Percentiles rank a stretch among this genome's conserved stretches.
phyloP scores from a whole-genome alignment of 1,140 invertebrate species.

The Drosophila nigromelanica region DNA sequence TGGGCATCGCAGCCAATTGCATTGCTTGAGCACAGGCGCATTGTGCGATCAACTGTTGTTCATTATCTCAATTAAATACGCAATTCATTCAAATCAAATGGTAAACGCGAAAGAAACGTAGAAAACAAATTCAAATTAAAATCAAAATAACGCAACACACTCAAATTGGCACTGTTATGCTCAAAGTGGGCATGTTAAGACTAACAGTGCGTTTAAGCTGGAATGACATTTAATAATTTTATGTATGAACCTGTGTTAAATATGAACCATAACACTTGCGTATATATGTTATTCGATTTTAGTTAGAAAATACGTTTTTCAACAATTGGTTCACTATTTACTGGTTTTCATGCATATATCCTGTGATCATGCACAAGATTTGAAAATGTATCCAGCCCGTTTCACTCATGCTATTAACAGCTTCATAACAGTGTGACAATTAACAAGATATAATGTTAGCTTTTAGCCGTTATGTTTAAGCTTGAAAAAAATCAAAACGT shows the following conservation, averaged over 20 bases:
- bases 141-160: constrained; percentile 21
- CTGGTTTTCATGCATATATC: not conserved
- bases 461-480: not conserved
- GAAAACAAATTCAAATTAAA: constrained; percentile 23
- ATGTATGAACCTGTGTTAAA: not conserved
- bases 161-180: constrained; percentile 18
- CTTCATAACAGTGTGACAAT: not conserved
- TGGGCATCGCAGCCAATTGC: constrained; percentile 28
- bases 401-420: not conserved
- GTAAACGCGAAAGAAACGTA: constrained; percentile 3
- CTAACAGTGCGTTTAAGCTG: not conserved
- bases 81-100: not conserved
- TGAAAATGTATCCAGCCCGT: not conserved
- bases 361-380: too few species aligned
- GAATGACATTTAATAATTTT: constrained; percentile 6
- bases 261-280: too few species aligned
- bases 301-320: too few species aligned
- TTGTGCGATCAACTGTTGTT: not conserved
- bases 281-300: too few species aligned
- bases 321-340: too few species aligned
- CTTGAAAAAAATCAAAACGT: too few species aligned
- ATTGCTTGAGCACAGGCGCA: constrained; percentile 2
- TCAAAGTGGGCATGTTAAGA: not conserved
- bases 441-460: not conserved
- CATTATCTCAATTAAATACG: not conserved